Percentiles rank a stretch among this genome's conserved stretches.
These are phyloP conservation scores for Nematopogon swammerdamellus DNA, from an alignment of 2,888 invertebrate species.

Conservation along the genomic window DNA sequence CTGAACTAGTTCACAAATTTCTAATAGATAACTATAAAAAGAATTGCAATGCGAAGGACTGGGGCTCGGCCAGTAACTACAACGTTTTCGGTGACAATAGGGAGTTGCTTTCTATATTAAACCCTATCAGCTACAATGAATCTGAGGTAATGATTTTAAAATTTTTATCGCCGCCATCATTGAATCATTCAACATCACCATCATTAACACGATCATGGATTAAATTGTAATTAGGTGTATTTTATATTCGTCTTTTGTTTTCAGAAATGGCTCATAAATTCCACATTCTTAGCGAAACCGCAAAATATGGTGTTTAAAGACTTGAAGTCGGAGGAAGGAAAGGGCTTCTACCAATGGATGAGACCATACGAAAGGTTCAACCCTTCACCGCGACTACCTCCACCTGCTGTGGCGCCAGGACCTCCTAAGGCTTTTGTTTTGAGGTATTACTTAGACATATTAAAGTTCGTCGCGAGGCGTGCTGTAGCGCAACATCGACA, in stretches of 20 bases:
- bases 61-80: constrained; percentile 37
- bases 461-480: no score
- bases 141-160: constrained; percentile 24
- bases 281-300: constrained; percentile 30
- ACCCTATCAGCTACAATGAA: constrained; percentile 33
- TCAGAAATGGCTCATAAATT: constrained; percentile 48
- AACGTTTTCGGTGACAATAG: constrained; percentile 39
- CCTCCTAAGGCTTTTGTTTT: constrained; percentile 35
- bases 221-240: no score
- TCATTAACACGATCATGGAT: no score
- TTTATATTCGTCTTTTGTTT: background rate
- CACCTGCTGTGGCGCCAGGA: constrained; percentile 25
- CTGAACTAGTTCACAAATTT: constrained; percentile 34
- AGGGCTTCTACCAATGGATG: constrained; percentile 51
- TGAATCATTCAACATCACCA: no score
- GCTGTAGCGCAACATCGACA: no score
- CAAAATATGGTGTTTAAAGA: constrained; percentile 32
- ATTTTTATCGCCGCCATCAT: no score
- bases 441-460: no score
- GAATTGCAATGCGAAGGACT: constrained; percentile 32
- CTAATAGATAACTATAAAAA: constrained; percentile 28
- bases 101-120: constrained; percentile 30
- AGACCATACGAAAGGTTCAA: constrained; percentile 34
- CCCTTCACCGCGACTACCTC: constrained; percentile 26
- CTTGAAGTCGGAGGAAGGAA: constrained; percentile 29